Base-by-base conservation (phyloP, 2,888 invertebrate species). In the Amorpha juglandis region DNA sequence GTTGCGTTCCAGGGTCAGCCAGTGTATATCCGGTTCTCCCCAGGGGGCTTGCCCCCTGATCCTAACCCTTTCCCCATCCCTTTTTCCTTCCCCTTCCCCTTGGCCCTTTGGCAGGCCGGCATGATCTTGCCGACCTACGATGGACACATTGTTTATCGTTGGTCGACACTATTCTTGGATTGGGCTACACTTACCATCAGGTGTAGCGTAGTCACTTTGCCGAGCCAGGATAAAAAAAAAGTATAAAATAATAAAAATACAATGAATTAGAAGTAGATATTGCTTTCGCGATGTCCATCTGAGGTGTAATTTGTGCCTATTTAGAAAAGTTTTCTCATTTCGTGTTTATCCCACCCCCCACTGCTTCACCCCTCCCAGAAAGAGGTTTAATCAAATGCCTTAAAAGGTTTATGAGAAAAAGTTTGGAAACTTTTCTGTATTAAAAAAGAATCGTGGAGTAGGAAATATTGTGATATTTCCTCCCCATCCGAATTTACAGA, bases 321-420 rank as follows among this genome's bases (percentile, higher is more conserved):
- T 79, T 72, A 75, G 72, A 48, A 69, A 83, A 83, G 77, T 84
- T 84, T 84, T 79, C 78, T 80, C 81, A 81, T 84, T 82, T 79
- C 75, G 71, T 78, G 80, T 81, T 82, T 80, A 82, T 77, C 76
- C 78, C 65, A 27, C 48, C 58, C n/a, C 65, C 38, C 11, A 14
- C 64, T 27, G 53, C 53, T 77, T 66, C n/a, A 1, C 19, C 21
- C 50, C 62, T 11, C 19, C 62, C 66, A 53, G 69, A 75, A 79
- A 78, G 77, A 78, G 75, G 76, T 81, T 81, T 81, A 82, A 84
- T 83, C 81, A 83, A 83, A 84, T 80, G 78, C 75, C 74, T 68
- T 72, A 77, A 79, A 77, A 75, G 78, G 75, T 84, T 84, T 82
- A 81, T 80, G 78, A 78, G 77, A 63, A 65, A 75, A 82, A 80